Conservation (phyloP, 2,113 vertebrate genomes). For the Microcebus ravelobensis region DNA sequence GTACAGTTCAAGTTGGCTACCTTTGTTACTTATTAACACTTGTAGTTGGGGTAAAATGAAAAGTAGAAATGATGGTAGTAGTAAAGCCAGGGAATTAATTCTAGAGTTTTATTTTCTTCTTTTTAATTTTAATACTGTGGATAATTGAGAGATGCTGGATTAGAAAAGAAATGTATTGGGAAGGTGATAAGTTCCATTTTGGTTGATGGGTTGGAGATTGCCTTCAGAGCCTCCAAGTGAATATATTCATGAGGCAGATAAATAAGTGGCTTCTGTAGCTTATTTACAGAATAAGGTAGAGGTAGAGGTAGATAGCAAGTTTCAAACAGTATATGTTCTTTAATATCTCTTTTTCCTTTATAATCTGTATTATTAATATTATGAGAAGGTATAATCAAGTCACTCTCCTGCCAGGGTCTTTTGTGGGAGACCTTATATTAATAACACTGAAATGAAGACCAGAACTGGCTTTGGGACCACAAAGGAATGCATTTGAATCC, state of each 20-base stretch:
- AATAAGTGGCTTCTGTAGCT: background rate
- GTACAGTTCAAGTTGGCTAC: background rate
- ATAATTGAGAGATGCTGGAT: constrained; percentile 30
- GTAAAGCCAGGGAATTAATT: background rate
- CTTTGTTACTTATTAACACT: background rate
- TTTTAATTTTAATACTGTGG: background rate
- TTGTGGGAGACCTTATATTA: background rate
- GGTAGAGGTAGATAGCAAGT: background rate
- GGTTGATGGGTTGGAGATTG: background rate
- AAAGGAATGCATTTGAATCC: background rate
- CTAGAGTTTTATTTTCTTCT: constrained; percentile 38
- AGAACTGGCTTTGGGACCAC: background rate
- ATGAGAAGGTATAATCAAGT: background rate
- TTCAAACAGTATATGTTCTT: background rate
- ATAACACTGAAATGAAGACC: background rate
- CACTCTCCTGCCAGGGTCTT: background rate
- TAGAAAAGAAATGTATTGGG: background rate
- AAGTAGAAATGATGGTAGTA: background rate
- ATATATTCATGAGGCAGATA: background rate
- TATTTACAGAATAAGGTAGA: too few species aligned
- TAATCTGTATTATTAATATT: background rate
- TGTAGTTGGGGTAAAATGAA: background rate
- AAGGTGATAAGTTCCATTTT: background rate
- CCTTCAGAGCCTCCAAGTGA: background rate
- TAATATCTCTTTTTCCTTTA: background rate